phyloP scores from a whole-genome alignment of 2,113 vertebrate species.

The Sclerurus mexicanus region DNA sequence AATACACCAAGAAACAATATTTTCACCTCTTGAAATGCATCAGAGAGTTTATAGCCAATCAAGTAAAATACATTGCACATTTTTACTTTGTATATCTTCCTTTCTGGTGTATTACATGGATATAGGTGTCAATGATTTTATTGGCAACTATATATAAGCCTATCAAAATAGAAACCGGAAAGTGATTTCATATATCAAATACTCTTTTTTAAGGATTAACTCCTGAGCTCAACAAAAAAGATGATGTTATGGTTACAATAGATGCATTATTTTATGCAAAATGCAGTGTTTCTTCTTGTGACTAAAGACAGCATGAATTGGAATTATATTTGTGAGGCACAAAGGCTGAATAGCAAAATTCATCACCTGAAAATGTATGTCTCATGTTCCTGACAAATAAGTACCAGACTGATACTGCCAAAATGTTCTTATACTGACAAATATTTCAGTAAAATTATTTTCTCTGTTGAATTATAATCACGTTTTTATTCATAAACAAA shows the following conservation, averaged over 20 bases:
- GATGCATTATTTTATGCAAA: background rate
- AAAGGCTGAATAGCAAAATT: background rate
- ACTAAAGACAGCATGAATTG: background rate
- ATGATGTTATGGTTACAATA: background rate
- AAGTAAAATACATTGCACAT: conserved; percentile 48
- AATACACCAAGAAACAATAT: conserved; percentile 52
- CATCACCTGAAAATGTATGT: background rate
- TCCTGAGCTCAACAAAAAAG: background rate
- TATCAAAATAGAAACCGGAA: background rate
- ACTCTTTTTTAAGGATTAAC: background rate
- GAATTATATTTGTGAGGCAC: background rate
- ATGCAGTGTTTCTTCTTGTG: background rate
- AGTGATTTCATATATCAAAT: background rate
- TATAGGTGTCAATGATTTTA: conserved; percentile 2
- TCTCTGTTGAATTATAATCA: background rate
- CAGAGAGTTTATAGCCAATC: conserved; percentile 50
- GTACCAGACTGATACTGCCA: background rate
- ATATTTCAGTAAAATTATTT: background rate
- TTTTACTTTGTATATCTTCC: conserved; percentile 34
- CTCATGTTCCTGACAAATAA: background rate
- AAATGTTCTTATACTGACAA: background rate
- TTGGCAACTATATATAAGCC: background rate
- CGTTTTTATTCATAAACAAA: background rate
- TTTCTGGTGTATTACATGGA: background rate
- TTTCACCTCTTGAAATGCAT: conserved; percentile 58